These are phyloP conservation scores for Amphilophus citrinellus DNA, from an alignment of 2,113 vertebrate species.

Conservation along the genomic window DNA sequence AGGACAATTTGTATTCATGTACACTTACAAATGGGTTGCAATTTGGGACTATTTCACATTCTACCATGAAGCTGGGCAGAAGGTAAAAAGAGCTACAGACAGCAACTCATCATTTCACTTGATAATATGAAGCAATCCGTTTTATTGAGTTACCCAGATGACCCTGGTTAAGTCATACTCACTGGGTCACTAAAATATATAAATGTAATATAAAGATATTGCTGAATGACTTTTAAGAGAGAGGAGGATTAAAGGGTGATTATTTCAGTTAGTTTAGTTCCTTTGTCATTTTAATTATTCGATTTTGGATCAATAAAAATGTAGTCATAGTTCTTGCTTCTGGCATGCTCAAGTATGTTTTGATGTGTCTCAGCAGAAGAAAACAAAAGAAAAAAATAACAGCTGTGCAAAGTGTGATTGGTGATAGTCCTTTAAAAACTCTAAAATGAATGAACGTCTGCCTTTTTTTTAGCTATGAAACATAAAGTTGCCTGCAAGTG, in stretches of 20 bases:
- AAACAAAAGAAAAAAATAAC: background rate
- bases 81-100: background rate
- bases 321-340: background rate
- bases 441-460: background rate
- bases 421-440: background rate
- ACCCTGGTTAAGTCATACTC: background rate
- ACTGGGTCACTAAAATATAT: background rate
- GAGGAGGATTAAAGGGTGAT: background rate
- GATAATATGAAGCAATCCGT: conserved; percentile 20
- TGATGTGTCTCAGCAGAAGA: background rate
- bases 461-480: background rate
- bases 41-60: background rate
- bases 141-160: background rate
- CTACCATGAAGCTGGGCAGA: background rate
- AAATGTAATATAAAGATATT: background rate
- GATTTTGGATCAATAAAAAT: background rate
- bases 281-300: background rate
- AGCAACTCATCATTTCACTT: background rate
- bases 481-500: background rate
- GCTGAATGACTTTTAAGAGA: background rate
- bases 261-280: background rate
- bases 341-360: background rate
- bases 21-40: background rate
- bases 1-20: background rate
- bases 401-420: background rate